Percentiles rank a stretch among this genome's conserved stretches.
Conservation (phyloP, 2,113 vertebrate genomes). For the Paralichthys olivaceus region DNA sequence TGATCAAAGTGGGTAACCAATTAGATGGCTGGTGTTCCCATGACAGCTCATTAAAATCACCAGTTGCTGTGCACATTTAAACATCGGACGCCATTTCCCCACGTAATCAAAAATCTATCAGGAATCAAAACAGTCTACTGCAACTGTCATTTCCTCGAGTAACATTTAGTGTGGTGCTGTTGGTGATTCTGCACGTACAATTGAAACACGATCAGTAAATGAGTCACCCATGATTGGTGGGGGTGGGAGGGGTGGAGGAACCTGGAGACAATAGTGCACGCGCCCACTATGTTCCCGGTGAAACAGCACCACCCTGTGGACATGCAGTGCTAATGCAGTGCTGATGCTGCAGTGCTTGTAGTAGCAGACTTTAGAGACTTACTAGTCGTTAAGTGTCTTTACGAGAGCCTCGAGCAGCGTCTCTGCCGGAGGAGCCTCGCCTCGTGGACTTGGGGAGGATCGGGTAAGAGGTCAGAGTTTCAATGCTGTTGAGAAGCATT, state of each 20-base stretch:
- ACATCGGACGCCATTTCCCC: conserved; percentile 47
- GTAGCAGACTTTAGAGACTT: conserved; percentile 72
- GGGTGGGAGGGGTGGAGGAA: background rate
- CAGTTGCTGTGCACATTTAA: conserved; percentile 62
- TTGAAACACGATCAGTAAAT: conserved; percentile 54
- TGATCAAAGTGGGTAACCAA: conserved; percentile 66
- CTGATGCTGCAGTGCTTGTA: conserved; percentile 65
- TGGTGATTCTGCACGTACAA: conserved; percentile 68
- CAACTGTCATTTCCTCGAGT: conserved; percentile 59
- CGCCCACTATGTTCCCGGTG: conserved; percentile 52
- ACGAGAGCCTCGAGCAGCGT: conserved; percentile 42
- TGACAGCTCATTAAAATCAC: conserved; percentile 69
- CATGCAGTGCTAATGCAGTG: conserved; percentile 69
- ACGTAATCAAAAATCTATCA: conserved; percentile 59
- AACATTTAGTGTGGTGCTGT: conserved; percentile 65
- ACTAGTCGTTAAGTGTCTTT: conserved; percentile 70
- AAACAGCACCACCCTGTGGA: conserved; percentile 71
- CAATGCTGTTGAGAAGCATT: conserved; percentile 72
- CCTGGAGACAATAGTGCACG: conserved; percentile 44
- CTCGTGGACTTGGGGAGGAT: conserved; percentile 64
- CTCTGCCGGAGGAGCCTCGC: conserved; percentile 57
- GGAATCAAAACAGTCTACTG: conserved; percentile 27
- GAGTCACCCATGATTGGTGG: conserved; percentile 46
- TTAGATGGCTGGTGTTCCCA: conserved; percentile 60
- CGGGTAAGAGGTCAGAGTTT: conserved; percentile 67